Percentiles rank a stretch among this genome's conserved stretches.
Evolutionary conservation across 2,797 vertebrate species (phyloP).

Genomic region (Xerus rutilus): DNA sequence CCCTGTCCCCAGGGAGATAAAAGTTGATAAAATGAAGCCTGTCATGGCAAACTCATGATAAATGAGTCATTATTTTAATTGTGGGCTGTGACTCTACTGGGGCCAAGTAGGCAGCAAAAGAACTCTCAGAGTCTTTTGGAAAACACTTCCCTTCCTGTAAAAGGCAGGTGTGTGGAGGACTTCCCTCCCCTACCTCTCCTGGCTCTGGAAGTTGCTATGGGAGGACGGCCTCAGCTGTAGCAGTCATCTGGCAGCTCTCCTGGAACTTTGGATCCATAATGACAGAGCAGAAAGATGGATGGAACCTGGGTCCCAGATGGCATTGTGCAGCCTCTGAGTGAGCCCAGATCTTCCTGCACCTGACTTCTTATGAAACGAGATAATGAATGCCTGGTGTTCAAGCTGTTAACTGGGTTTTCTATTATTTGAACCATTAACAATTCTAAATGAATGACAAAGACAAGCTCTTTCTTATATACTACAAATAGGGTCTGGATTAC

Average conservation of each 20-base stretch:
- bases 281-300: not conserved
- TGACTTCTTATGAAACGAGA: not conserved
- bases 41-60: not conserved
- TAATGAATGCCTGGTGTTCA: not conserved
- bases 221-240: not conserved
- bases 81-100: not conserved
- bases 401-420: not conserved
- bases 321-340: not conserved
- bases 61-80: not conserved
- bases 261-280: not conserved
- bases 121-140: not conserved
- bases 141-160: not conserved
- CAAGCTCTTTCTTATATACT: no score
- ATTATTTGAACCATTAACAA: not conserved
- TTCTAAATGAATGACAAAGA: not conserved
- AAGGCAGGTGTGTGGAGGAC: not conserved
- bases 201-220: not conserved
- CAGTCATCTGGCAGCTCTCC: accelerated
- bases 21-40: not conserved
- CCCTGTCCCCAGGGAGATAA: not conserved
- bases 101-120: not conserved
- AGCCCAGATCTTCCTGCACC: not conserved
- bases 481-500: no score
- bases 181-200: accelerated
- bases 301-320: not conserved